phyloP scores from a whole-genome alignment of 37 sponge, comb jelly and placozoan genomes.

The Agelas oroides region DNA sequence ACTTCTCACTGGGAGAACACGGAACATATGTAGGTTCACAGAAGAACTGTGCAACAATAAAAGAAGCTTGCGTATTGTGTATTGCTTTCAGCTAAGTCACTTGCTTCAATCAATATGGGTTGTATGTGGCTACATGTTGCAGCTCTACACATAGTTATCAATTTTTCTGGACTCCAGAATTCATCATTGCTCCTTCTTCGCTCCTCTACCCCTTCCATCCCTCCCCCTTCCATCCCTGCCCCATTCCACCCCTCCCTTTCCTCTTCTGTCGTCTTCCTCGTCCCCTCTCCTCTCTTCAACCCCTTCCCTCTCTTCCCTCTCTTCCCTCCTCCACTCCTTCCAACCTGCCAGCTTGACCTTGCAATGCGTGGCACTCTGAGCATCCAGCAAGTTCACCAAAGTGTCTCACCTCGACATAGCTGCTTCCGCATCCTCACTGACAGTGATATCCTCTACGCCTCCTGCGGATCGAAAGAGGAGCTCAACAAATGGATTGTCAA shows the following conservation, averaged over 20 bases:
- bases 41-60: background rate
- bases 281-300: constrained; percentile 2
- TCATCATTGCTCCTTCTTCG: too few species aligned
- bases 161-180: too few species aligned
- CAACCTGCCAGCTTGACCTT: constrained; percentile 62
- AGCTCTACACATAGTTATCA: too few species aligned
- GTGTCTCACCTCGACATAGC: constrained; percentile 80
- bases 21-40: constrained; percentile 61
- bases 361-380: constrained; percentile 65
- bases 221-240: background rate
- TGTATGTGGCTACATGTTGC: too few species aligned
- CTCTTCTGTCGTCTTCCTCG: background rate
- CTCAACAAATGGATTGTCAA: constrained; percentile 77
- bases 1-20: constrained; percentile 51
- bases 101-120: too few species aligned
- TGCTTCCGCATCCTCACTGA: constrained; percentile 83
- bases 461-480: constrained; percentile 78
- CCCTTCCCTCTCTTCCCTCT: background rate
- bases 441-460: constrained; percentile 60
- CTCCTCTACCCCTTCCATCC: too few species aligned
- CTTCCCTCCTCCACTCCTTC: background rate
- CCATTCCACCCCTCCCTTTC: background rate
- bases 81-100: too few species aligned
- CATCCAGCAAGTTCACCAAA: constrained; percentile 74
- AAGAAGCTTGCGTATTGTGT: background rate